Conservation (phyloP, 1,140 invertebrate species). For the Capitella teleta region DNA sequence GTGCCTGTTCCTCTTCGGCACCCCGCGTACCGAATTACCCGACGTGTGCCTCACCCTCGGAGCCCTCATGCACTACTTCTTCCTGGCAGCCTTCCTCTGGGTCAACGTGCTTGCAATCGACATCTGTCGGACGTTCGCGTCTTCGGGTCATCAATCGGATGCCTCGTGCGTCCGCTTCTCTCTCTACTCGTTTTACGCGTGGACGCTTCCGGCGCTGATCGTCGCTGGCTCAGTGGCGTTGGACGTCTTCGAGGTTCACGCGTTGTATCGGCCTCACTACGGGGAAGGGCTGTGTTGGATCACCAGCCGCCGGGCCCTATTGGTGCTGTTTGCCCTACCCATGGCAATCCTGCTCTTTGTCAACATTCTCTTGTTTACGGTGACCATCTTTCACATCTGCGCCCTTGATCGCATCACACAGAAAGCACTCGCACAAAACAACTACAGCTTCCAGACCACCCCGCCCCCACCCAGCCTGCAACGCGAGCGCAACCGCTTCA, state of each 20-base stretch:
- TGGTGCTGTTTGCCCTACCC: slow-evolving; percentile 31
- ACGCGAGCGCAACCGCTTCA: slow-evolving; percentile 24
- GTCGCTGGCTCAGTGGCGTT: slow-evolving; percentile 38
- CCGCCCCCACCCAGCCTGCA: neutral
- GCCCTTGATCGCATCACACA: slow-evolving; percentile 17
- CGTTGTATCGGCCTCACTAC: slow-evolving; percentile 15
- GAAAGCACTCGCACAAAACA: slow-evolving; percentile 9
- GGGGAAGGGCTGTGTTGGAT: slow-evolving; percentile 41
- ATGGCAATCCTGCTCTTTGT: slow-evolving; percentile 25
- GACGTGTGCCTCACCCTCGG: slow-evolving; percentile 28
- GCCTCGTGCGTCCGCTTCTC: slow-evolving; percentile 32
- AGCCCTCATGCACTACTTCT: slow-evolving; percentile 44
- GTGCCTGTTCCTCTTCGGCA: slow-evolving; percentile 26
- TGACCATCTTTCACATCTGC: slow-evolving; percentile 42
- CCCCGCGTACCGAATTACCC: neutral
- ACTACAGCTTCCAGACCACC: neutral
- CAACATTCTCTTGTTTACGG: slow-evolving; percentile 25
- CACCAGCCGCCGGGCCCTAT: slow-evolving; percentile 16
- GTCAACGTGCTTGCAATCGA: slow-evolving; percentile 50
- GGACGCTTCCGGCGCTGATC: slow-evolving; percentile 43
- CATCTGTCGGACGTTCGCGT: slow-evolving; percentile 50
- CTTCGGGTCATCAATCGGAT: slow-evolving; percentile 15
- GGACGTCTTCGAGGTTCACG: slow-evolving; percentile 25
- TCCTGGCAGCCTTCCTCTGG: slow-evolving; percentile 49
- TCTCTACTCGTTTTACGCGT: slow-evolving; percentile 45